phyloP scores from a whole-genome alignment of 2,113 vertebrate species.

The Athene noctua region DNA sequence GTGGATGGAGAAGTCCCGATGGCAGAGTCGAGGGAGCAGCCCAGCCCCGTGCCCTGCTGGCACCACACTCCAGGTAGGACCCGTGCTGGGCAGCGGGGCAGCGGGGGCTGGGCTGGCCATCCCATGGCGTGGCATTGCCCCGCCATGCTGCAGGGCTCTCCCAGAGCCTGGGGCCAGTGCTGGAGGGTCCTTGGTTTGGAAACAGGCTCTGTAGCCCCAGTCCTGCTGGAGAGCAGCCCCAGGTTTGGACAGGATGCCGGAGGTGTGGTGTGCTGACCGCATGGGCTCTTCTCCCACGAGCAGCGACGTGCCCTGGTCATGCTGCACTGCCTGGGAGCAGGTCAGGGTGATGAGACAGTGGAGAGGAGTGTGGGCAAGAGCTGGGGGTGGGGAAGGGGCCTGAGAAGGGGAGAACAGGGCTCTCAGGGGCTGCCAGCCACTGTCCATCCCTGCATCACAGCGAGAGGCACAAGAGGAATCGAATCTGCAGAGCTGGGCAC shows the following conservation, averaged over 20 bases:
- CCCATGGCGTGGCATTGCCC: neutral
- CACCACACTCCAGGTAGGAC: slow-evolving; percentile 69
- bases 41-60: neutral
- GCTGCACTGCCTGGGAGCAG: fast-evolving
- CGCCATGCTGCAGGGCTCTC: fast-evolving
- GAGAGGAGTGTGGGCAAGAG: neutral
- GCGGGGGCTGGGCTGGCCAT: neutral
- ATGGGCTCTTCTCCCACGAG: neutral
- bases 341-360: neutral
- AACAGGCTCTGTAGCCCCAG: neutral
- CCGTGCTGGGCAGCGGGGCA: fast-evolving
- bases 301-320: fast-evolving
- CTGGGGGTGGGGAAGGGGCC: neutral
- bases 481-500: slow-evolving; percentile 12
- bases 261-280: neutral
- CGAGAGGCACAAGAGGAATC: neutral
- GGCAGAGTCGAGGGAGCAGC: slow-evolving; percentile 63
- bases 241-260: neutral
- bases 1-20: slow-evolving; percentile 59
- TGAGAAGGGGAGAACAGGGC: neutral
- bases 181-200: neutral
- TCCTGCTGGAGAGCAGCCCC: neutral
- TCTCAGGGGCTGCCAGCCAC: neutral
- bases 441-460: neutral
- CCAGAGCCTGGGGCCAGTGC: neutral